Conservation (phyloP, 2,113 vertebrate genomes). For the Grammomys surdaster region DNA sequence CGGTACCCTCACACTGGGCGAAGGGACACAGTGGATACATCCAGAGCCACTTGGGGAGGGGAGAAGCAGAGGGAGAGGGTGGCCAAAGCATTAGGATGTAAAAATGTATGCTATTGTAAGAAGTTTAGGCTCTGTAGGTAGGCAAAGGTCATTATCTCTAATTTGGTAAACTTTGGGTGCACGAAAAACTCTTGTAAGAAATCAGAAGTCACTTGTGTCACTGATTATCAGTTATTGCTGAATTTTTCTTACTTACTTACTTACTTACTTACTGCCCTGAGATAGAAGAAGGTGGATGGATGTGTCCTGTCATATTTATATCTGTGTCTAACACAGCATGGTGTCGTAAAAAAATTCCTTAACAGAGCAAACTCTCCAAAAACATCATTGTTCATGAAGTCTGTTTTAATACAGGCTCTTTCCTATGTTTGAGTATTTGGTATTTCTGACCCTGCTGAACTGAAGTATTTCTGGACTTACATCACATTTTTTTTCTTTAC, state of each 20-base stretch:
- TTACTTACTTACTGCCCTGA: neutral
- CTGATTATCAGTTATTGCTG: neutral
- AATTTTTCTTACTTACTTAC: neutral
- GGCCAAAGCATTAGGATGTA: fast-evolving
- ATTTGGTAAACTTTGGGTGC: neutral
- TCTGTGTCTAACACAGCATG: neutral
- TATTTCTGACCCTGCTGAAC: neutral
- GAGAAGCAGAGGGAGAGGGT: no score
- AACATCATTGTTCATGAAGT: neutral
- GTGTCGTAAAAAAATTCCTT: neutral
- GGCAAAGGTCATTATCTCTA: neutral
- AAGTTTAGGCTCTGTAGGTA: neutral
- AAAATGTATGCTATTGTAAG: neutral
- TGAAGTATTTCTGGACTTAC: neutral
- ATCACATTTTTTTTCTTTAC: neutral
- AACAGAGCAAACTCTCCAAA: neutral
- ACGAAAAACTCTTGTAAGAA: neutral
- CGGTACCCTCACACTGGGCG: fast-evolving
- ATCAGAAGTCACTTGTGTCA: neutral
- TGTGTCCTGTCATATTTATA: no score
- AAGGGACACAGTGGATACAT: neutral
- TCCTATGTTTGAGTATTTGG: neutral
- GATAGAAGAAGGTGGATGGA: neutral
- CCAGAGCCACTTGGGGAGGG: no score
- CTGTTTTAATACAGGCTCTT: neutral